Evolutionary conservation across 2,113 vertebrate genomes (phyloP).

Genomic region (Jaculus jaculus): DNA sequence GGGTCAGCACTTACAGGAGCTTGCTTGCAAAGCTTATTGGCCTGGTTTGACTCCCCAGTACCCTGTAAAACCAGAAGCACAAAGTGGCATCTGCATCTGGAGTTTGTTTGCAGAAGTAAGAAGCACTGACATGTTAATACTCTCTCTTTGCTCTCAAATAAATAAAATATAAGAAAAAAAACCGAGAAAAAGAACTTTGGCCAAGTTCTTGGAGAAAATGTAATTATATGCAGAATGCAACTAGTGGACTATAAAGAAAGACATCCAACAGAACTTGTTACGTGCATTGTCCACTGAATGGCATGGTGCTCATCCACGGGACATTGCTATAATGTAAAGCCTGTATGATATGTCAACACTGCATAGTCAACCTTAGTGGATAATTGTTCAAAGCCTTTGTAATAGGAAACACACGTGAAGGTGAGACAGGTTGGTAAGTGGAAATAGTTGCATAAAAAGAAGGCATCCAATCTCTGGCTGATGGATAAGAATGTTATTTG

Average conservation of each 20-base stretch:
- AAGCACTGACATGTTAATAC: too few relatives aligned
- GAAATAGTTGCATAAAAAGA: background rate
- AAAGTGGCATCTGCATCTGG: too few relatives aligned
- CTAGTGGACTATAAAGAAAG: background rate
- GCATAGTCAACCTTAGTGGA: background rate
- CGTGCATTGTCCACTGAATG: background rate
- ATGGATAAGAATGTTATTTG: too few relatives aligned
- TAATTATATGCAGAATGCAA: background rate
- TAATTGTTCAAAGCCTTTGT: background rate
- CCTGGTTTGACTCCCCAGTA: too few relatives aligned
- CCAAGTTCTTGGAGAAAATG: background rate
- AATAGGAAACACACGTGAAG: background rate
- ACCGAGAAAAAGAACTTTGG: background rate
- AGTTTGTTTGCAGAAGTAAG: too few relatives aligned
- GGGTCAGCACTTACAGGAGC: too few relatives aligned
- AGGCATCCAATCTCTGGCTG: background rate
- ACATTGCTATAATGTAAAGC: background rate
- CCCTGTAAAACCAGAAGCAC: too few relatives aligned
- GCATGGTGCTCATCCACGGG: background rate
- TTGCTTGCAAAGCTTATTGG: too few relatives aligned
- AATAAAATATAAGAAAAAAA: too few relatives aligned
- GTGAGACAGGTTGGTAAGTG: background rate
- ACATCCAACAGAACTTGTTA: background rate
- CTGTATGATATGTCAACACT: background rate
- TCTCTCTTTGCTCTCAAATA: too few relatives aligned